phyloP scores from a whole-genome alignment of 1,140 invertebrate genomes.

The Physella acuta region DNA sequence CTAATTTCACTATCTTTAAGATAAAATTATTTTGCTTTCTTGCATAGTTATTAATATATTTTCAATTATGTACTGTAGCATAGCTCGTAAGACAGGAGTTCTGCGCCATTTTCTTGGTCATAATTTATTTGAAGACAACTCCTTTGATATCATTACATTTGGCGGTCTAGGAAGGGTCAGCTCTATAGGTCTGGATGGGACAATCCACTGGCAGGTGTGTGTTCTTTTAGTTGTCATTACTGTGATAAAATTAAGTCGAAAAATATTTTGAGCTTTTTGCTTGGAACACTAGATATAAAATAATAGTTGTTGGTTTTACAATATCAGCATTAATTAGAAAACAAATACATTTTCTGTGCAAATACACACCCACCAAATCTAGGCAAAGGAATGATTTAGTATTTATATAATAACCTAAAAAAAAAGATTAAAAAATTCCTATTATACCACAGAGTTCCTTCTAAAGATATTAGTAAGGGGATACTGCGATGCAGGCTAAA shows the following conservation, averaged over 20 bases:
- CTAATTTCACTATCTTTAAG: no score
- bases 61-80: conserved; percentile 32
- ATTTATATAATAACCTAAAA: no score
- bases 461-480: no score
- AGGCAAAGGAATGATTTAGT: no score
- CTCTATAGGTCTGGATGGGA: conserved; percentile 47
- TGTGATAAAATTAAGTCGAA: neutral
- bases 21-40: no score
- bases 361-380: no score
- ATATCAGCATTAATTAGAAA: no score
- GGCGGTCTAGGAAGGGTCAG: conserved; percentile 46
- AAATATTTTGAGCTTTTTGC: neutral
- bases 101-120: conserved; percentile 49
- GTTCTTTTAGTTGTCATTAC: neutral
- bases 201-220: conserved; percentile 53
- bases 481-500: neutral
- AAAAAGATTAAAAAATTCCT: no score
- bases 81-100: conserved; percentile 49
- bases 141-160: conserved; percentile 47
- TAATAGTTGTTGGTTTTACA: no score
- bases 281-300: no score
- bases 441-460: no score
- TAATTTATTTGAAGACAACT: conserved; percentile 37
- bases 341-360: no score
- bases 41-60: neutral